Evolutionary conservation across 2,113 vertebrate species (phyloP).

Genomic region (Blennius ocellaris): DNA sequence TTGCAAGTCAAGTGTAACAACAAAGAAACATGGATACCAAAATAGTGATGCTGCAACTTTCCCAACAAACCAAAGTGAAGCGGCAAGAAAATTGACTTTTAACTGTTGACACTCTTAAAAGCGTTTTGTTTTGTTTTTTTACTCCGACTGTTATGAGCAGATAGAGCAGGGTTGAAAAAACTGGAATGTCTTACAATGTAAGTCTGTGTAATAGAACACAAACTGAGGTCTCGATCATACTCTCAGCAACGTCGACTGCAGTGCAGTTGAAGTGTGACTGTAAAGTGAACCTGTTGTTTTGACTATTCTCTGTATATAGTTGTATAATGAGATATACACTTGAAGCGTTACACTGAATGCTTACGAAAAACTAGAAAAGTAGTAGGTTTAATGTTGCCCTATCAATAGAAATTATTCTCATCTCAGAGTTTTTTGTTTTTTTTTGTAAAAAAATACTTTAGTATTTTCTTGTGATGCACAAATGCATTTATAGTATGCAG

Average conservation of each 20-base stretch:
- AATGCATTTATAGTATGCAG: slow-evolving; percentile 1
- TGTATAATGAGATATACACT: slow-evolving; percentile 10
- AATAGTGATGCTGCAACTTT: not conserved
- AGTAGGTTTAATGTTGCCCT: not conserved
- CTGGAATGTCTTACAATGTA: not conserved
- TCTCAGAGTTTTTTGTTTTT: too few species aligned
- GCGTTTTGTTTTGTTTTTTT: not conserved
- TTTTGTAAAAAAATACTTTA: too few species aligned
- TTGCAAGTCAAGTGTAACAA: slow-evolving; percentile 86
- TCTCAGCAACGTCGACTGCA: not conserved
- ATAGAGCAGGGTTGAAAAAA: not conserved
- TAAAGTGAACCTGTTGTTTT: slow-evolving; percentile 9
- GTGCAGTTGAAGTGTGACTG: slow-evolving; percentile 5
- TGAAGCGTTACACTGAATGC: slow-evolving; percentile 12
- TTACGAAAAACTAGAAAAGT: slow-evolving; percentile 1
- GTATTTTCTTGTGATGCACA: not conserved
- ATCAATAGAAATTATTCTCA: too few species aligned
- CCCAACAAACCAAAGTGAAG: slow-evolving; percentile 22
- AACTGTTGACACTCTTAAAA: not conserved
- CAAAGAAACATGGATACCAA: not conserved
- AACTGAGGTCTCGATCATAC: not conserved
- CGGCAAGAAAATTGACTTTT: not conserved
- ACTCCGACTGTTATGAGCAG: not conserved
- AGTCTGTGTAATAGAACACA: not conserved
- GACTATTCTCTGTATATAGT: not conserved